Evolutionary conservation across 2,888 invertebrate genomes (phyloP), one percentile per base, ranked within the genome.

Genomic region (Papilio protenor): DNA sequence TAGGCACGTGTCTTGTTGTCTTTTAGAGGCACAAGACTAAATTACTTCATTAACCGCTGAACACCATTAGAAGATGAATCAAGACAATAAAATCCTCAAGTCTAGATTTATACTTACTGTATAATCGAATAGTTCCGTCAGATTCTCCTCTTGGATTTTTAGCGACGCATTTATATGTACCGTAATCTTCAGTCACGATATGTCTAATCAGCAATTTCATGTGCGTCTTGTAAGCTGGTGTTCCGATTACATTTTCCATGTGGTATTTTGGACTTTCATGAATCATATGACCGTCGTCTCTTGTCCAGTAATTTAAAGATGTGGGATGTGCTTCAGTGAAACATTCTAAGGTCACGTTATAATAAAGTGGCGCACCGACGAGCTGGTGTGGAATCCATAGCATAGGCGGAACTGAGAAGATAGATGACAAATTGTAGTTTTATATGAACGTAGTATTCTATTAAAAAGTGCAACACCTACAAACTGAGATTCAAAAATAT

Each of bases 121-220:
- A 98, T 81, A 98, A 95, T 84, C 97, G 96, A 89, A 98, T 98
- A 81, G 97, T 97, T 82, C 98, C 98, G 91, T 98, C 98, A 72
- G 98, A 98, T 90, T 98, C 98, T 81, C 98, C 98, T 82, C 98
- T 95, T 78, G 98, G 98, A 94, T 98, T 98, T 93, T 98, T 98
- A 80, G 98, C 97, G 40, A 97, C 96, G 83, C 98, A 98, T 90
- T 98, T 98, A 91, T 98, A 98, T 75, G 96, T 97, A 40, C 98
- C 98, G 88, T 97, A 98, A 91, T 98, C 98, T 84, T 95, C 96
- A 82, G 96, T 96, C 85, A 96, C 95, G 77, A 98, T 96, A 89
- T 97, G 96, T 84, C 96, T 95, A 84, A 98, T 98, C 79, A 97
- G 96, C 77, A 98, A 95, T 84, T 96, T 96, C 98, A 98, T 98